These are phyloP conservation scores for Chorisops tibialis DNA, from an alignment of 2,888 invertebrate genomes.

Conservation along the genomic window DNA sequence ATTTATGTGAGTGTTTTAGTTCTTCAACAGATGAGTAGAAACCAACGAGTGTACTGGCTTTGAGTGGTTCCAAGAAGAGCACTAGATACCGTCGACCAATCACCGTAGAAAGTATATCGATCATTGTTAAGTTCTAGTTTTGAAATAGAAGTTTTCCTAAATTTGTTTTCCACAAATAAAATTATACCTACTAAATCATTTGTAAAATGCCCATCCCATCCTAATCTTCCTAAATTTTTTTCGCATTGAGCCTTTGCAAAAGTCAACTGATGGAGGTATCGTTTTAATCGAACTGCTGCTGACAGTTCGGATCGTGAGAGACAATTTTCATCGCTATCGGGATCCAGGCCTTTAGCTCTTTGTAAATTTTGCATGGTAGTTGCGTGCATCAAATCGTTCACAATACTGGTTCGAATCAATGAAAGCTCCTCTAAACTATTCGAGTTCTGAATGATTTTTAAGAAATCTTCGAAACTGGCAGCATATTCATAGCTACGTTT, in stretches of 20 bases:
- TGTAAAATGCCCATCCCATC: constrained; percentile 72
- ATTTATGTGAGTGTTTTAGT: constrained; percentile 69
- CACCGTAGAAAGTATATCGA: constrained; percentile 72
- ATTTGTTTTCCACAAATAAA: no score
- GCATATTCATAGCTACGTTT: constrained; percentile 82
- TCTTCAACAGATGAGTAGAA: constrained; percentile 87
- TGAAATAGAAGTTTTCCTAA: background rate
- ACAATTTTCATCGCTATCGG: constrained; percentile 52
- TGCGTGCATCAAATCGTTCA: constrained; percentile 91
- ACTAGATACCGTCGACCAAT: constrained; percentile 77
- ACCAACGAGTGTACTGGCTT: constrained; percentile 78
- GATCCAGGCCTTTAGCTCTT: constrained; percentile 63
- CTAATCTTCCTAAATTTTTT: constrained; percentile 66
- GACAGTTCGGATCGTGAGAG: constrained; percentile 72
- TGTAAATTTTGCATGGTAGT: constrained; percentile 87
- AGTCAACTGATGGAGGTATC: constrained; percentile 78
- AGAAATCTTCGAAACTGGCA: constrained; percentile 84
- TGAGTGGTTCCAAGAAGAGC: constrained; percentile 76
- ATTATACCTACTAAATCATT: constrained; percentile 44
- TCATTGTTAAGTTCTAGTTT: constrained; percentile 65
- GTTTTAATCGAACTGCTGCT: constrained; percentile 76
- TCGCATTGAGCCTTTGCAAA: constrained; percentile 81
- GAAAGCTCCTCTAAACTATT: constrained; percentile 79
- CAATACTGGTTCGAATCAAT: constrained; percentile 79
- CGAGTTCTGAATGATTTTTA: constrained; percentile 77